Evolutionary conservation across 2,113 vertebrate species (phyloP), one percentile per base, ranked within the genome.

Genomic region (Apteryx mantelli): DNA sequence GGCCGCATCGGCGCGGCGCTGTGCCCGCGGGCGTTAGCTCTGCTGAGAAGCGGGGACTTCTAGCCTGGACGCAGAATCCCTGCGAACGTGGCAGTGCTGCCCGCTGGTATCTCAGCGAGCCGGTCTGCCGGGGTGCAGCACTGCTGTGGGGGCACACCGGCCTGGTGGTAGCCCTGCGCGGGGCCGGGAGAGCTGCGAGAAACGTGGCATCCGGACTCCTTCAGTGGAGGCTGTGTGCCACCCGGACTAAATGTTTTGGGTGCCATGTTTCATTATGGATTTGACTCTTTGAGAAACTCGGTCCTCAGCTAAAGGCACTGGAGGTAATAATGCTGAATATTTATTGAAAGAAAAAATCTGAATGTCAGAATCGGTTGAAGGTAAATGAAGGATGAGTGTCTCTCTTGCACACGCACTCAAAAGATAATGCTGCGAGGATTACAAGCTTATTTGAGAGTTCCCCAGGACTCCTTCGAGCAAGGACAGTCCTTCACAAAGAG

Each of bases 41-140:
- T 42, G 34, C 17, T n/a, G 61, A 61, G 68, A 1, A 69, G 25
- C 9, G 13, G 44, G 52, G 19, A 32, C 73, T 66, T 55, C 48
- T 61, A 80, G 9, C 40, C 7, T 16, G 30, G 68, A 61, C 84
- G 63, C 32, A 40, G 85, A 48, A 68, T 44, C 7, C 9, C 5
- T 5, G 11, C 11, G 36, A 42, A 53, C 0, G 0, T 52, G 69
- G 36, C 36, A 65, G 24, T 26, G 13, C 50, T 82, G 20, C 0
- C 21, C 46, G 53, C 65, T 11, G 40, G 6, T 76, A 26, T 32
- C 9, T 53, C 24, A 56, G 18, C 28, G 40, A 42, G 28, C 22
- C 24, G 34, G 34, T 7, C 44, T 48, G 44, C 34, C 34, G 5
- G 22, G 74, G 24, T 20, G 56, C 17, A 5, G 34, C 32, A 12